phyloP scores from a whole-genome alignment of 2,113 vertebrate genomes.

The Chionodraco myersi region DNA sequence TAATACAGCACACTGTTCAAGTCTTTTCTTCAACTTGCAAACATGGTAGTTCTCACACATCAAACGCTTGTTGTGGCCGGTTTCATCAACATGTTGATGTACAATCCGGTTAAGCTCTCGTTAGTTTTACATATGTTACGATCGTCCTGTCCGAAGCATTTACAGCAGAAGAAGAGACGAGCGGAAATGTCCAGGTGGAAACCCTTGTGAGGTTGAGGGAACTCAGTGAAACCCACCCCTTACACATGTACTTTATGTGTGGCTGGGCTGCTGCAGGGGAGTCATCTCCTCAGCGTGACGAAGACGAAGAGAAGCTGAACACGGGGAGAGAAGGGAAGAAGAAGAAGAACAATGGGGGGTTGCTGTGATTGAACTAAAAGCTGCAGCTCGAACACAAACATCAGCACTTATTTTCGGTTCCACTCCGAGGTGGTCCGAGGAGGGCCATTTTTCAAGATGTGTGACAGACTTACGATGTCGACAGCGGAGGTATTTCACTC shows the following conservation, averaged over 20 bases:
- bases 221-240: no score
- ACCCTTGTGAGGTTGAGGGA: no score
- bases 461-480: slow-evolving; percentile 68
- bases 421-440: slow-evolving; percentile 65
- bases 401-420: slow-evolving; percentile 65
- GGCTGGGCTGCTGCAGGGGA: slow-evolving; percentile 34
- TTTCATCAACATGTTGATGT: not conserved
- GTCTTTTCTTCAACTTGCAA: no score
- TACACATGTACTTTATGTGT: slow-evolving; percentile 50
- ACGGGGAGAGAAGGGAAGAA: not conserved
- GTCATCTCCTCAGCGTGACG: slow-evolving; percentile 26
- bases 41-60: no score
- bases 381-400: slow-evolving; percentile 67
- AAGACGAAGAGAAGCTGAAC: slow-evolving; percentile 17
- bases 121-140: slow-evolving; percentile 20
- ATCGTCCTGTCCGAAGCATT: slow-evolving; percentile 21
- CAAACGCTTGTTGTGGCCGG: no score
- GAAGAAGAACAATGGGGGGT: not conserved
- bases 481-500: slow-evolving; percentile 70
- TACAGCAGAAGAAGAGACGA: slow-evolving; percentile 32
- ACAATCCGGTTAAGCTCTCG: slow-evolving; percentile 6
- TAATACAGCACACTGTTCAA: no score
- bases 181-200: slow-evolving; percentile 13
- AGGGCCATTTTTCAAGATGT: slow-evolving; percentile 67
- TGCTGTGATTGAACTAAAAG: slow-evolving; percentile 34